A percentile compares a stretch with the other conserved stretches of the same genome.
Conservation (phyloP, 2,888 invertebrate genomes). For the Antheraea yamamai region DNA sequence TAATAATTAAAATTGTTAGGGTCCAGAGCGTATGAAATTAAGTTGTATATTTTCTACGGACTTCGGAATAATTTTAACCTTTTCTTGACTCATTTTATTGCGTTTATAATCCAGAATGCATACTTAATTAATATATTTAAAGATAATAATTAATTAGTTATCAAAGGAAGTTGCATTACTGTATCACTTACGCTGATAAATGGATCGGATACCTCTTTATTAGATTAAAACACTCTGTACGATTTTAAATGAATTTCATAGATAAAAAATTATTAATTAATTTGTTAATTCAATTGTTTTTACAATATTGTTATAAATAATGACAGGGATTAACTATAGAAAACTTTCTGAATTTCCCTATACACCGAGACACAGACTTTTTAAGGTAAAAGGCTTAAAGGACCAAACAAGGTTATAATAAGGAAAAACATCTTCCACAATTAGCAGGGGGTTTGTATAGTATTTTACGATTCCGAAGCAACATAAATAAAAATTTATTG, state of each 20-base stretch:
- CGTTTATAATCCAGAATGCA: not conserved
- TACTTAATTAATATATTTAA: not conserved
- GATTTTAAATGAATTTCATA: not conserved
- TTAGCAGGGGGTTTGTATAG: not conserved
- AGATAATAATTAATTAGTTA: not conserved
- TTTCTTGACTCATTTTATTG: not conserved
- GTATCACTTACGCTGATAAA: slow-evolving; percentile 11
- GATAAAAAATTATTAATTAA: no score
- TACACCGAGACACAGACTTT: not conserved
- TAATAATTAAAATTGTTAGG: slow-evolving; percentile 8
- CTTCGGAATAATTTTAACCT: not conserved
- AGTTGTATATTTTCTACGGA: not conserved
- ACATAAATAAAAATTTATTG: not conserved
- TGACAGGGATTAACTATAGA: not conserved
- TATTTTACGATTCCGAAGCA: not conserved
- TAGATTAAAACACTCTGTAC: not conserved
- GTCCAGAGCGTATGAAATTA: not conserved
- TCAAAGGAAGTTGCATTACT: slow-evolving; percentile 1
- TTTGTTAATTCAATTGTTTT: not conserved
- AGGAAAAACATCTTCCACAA: not conserved
- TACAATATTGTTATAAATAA: not conserved
- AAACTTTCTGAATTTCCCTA: not conserved
- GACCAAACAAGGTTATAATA: not conserved
- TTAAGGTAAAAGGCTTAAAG: not conserved
- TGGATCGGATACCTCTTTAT: not conserved